These are phyloP conservation scores for Melipona bicolor DNA, from an alignment of 2,888 invertebrate species.

Conservation along the genomic window DNA sequence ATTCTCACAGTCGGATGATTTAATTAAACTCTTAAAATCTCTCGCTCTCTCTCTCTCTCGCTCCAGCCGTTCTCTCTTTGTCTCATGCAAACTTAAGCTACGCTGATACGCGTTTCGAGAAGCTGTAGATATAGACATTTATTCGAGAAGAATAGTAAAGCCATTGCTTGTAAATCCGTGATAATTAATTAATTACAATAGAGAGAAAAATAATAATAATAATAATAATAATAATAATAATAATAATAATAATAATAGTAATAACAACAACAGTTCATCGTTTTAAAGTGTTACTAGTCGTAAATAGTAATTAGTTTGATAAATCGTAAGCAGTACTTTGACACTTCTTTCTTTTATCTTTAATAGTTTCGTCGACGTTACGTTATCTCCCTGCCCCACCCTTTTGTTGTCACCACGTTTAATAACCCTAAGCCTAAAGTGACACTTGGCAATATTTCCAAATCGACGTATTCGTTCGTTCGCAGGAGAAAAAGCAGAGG, in stretches of 20 bases:
- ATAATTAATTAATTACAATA: conserved; percentile 68
- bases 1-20: conserved; percentile 1
- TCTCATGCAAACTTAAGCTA: conserved; percentile 69
- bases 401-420: conserved; percentile 26
- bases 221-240: background rate
- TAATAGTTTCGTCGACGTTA: conserved; percentile 66
- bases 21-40: conserved; percentile 22
- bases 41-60: background rate
- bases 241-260: conserved; percentile 34
- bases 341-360: conserved; percentile 76
- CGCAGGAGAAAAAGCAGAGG: conserved; percentile 57
- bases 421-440: conserved; percentile 73
- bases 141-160: conserved; percentile 71
- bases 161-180: conserved; percentile 59
- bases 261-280: conserved; percentile 66
- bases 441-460: conserved; percentile 78
- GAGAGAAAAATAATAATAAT: conserved; percentile 67
- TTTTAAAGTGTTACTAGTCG: conserved; percentile 69
- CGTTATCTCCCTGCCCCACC: conserved; percentile 16
- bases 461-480: conserved; percentile 54
- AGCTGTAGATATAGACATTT: conserved; percentile 62
- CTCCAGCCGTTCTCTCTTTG: background rate
- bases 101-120: conserved; percentile 62
- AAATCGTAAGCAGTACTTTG: conserved; percentile 79
- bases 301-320: conserved; percentile 68